Percentiles rank a stretch among this genome's conserved stretches.
Conservation (phyloP, 2,113 vertebrate species). For the Gallinago undulata region DNA sequence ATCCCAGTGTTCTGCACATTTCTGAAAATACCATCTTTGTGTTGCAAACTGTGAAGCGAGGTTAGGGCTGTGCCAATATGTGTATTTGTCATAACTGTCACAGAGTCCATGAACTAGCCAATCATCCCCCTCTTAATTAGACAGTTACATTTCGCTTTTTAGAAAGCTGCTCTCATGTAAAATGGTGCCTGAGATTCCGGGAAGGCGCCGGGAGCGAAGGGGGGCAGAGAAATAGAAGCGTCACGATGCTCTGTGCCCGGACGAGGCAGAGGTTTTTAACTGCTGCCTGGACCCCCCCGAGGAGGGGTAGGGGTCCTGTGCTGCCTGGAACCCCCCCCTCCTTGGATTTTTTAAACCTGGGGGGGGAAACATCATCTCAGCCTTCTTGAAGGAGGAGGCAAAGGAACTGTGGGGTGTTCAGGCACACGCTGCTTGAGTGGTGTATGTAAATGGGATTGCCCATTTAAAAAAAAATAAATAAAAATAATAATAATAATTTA, state of each 20-base stretch:
- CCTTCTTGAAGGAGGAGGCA: not conserved
- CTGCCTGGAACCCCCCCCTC: not conserved
- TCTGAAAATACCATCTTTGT: constrained; percentile 82
- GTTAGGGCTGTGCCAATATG: constrained; percentile 78
- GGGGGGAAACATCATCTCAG: not conserved
- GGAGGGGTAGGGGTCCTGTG: not conserved
- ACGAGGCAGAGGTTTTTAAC: constrained; percentile 8
- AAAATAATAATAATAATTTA: not conserved
- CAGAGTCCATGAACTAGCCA: constrained; percentile 78
- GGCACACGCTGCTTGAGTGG: not conserved
- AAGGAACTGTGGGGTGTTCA: not conserved
- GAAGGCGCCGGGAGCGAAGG: constrained; percentile 70
- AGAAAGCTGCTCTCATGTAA: constrained; percentile 73
- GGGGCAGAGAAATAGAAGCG: constrained; percentile 58
- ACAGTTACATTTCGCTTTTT: constrained; percentile 79
- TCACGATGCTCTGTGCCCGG: constrained; percentile 40
- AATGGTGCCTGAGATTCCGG: constrained; percentile 64
- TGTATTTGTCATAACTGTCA: constrained; percentile 86
- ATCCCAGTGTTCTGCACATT: constrained; percentile 74
- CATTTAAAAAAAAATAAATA: too few species aligned
- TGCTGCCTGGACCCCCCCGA: constrained; percentile 8
- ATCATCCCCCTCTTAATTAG: constrained; percentile 83
- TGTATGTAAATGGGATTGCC: not conserved
- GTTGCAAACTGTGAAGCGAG: constrained; percentile 82
- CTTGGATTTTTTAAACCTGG: not conserved